Conservation (phyloP, 2,888 invertebrate genomes). For the Acleris sparsana region DNA sequence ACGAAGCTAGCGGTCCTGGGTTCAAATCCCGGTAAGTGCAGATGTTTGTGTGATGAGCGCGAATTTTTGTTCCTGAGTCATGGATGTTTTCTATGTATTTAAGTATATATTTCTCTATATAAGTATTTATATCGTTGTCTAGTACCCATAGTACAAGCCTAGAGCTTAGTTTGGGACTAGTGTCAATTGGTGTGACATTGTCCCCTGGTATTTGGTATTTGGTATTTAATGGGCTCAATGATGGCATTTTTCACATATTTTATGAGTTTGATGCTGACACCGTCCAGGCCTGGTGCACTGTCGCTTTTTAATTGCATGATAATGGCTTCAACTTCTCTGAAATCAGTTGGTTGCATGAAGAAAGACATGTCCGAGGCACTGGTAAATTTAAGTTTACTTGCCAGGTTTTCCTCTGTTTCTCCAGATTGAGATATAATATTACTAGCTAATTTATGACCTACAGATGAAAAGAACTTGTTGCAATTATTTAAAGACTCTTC, state of each 20-base stretch:
- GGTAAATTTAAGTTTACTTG: neutral
- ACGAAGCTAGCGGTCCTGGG: no score
- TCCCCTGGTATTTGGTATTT: no score
- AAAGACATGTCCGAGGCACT: neutral
- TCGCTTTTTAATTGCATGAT: conserved; percentile 3
- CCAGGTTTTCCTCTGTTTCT: neutral
- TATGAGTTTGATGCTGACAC: conserved; percentile 1
- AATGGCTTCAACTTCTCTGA: conserved; percentile 1
- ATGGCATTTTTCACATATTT: conserved; percentile 4
- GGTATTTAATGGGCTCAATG: conserved; percentile 7
- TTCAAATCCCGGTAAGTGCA: no score
- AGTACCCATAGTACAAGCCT: no score
- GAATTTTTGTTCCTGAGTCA: no score
- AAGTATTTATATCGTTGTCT: no score
- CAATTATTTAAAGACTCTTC: neutral
- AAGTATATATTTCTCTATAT: no score
- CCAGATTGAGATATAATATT: neutral
- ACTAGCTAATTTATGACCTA: neutral
- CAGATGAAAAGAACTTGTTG: conserved; percentile 6
- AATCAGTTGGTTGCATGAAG: conserved; percentile 10
- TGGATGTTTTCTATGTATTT: no score
- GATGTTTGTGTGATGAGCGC: no score
- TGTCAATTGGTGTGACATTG: no score
- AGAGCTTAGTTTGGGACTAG: no score
- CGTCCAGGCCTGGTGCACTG: conserved; percentile 1